Conservation (phyloP, 2,797 vertebrate genomes). For the Parotocinclus haroldoi region DNA sequence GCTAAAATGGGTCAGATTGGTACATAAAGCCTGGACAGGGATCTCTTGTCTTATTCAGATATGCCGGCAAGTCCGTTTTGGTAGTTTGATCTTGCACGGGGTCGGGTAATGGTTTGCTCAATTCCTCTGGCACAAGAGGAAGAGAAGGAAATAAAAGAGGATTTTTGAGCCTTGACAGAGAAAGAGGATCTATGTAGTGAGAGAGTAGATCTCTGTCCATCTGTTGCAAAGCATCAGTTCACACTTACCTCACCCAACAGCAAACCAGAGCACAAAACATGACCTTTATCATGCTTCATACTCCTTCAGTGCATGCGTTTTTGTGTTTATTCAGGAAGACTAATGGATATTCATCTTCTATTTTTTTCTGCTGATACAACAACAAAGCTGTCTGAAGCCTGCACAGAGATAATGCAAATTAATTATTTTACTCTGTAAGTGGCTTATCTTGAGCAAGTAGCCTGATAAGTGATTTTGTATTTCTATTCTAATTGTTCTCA, state of each 20-base stretch:
- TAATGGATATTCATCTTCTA: conserved; percentile 21
- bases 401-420: conserved; percentile 40
- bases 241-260: conserved; percentile 72
- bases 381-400: conserved; percentile 37
- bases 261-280: conserved; percentile 58
- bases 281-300: conserved; percentile 55
- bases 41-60: conserved; percentile 63
- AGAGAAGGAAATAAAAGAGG: conserved; percentile 22
- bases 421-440: conserved; percentile 34
- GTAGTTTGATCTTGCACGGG: conserved; percentile 48
- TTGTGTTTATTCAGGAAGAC: conserved; percentile 11
- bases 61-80: conserved; percentile 53
- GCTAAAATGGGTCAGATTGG: conserved; percentile 15
- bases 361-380: conserved; percentile 27
- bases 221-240: conserved; percentile 73
- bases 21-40: conserved; percentile 3
- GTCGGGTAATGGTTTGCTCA: conserved; percentile 30
- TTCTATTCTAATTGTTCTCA: conserved; percentile 34
- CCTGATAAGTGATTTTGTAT: conserved; percentile 40
- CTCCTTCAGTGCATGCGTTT: conserved; percentile 16
- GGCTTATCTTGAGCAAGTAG: conserved; percentile 26
- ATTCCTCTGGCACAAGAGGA: conserved; percentile 34
- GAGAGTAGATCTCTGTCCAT: conserved; percentile 62
- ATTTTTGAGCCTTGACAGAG: conserved; percentile 37
- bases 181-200: conserved; percentile 60